A percentile compares a stretch with the other conserved stretches of the same genome.
Conservation (phyloP, 2,797 vertebrate genomes). For the Todus mexicanus region DNA sequence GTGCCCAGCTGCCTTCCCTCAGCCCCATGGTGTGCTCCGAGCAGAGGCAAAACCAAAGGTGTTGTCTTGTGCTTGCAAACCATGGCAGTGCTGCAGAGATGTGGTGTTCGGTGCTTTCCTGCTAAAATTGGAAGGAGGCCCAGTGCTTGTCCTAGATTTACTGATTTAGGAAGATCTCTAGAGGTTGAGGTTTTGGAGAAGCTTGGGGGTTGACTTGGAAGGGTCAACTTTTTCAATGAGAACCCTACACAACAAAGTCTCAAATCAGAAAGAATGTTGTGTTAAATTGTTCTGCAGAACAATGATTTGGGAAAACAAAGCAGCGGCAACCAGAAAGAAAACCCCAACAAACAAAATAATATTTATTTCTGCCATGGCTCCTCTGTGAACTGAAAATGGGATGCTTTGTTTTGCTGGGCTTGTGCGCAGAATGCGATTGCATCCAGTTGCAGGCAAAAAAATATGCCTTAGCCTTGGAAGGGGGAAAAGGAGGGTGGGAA, state of each 20-base stretch:
- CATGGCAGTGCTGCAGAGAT: neutral
- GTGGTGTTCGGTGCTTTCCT: neutral
- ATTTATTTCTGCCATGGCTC: conserved; percentile 31
- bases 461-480: conserved; percentile 35
- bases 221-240: neutral
- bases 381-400: conserved; percentile 23
- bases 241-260: neutral
- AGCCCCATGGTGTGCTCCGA: accelerated
- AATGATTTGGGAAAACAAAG: conserved; percentile 32
- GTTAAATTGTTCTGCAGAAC: conserved; percentile 4
- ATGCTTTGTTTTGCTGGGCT: conserved; percentile 47
- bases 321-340: neutral
- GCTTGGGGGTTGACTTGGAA: neutral
- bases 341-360: conserved; percentile 39
- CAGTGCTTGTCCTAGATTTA: neutral
- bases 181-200: neutral
- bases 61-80: neutral
- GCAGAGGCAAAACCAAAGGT: neutral
- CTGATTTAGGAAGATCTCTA: neutral
- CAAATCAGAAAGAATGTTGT: neutral
- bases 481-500: conserved; percentile 50
- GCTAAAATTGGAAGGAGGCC: neutral
- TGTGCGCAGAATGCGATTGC: neutral
- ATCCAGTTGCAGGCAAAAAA: conserved; percentile 36
- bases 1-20: neutral